Percentiles rank a stretch among this genome's conserved stretches.
Conservation (phyloP, 53 echinoderm and acorn worm species). For the Glandiceps talaboti region DNA sequence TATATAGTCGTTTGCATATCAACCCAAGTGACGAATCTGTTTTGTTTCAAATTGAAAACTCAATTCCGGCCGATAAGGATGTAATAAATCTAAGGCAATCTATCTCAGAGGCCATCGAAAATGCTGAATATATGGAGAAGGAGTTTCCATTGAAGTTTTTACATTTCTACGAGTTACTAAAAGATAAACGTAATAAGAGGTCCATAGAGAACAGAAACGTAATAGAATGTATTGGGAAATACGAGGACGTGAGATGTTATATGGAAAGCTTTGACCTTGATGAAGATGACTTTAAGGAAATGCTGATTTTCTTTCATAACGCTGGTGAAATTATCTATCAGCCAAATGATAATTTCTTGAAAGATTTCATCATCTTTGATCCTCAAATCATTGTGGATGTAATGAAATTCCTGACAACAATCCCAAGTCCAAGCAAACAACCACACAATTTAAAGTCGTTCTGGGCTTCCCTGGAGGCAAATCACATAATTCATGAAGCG, state of each 20-base stretch:
- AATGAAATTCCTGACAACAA: too few species aligned
- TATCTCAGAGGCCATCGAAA: neutral
- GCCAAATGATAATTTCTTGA: conserved; percentile 17
- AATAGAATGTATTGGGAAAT: neutral
- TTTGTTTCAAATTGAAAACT: neutral
- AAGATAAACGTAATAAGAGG: neutral
- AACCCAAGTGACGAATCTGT: neutral
- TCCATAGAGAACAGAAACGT: neutral
- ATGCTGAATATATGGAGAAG: neutral
- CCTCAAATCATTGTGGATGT: conserved; percentile 29
- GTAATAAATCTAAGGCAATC: neutral
- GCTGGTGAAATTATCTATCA: conserved; percentile 4
- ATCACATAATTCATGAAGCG: too few species aligned
- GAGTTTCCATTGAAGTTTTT: neutral
- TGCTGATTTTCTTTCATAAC: neutral
- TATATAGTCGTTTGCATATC: neutral
- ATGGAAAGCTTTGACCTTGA: neutral
- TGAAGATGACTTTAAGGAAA: neutral
- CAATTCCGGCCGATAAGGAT: neutral
- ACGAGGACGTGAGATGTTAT: neutral
- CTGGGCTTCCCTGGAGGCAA: too few species aligned
- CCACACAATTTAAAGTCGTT: too few species aligned
- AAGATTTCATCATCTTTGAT: conserved; percentile 23
- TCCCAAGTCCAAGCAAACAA: too few species aligned
- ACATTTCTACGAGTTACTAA: neutral